Conservation (phyloP, 2,113 vertebrate species). For the Circaetus gallicus region DNA sequence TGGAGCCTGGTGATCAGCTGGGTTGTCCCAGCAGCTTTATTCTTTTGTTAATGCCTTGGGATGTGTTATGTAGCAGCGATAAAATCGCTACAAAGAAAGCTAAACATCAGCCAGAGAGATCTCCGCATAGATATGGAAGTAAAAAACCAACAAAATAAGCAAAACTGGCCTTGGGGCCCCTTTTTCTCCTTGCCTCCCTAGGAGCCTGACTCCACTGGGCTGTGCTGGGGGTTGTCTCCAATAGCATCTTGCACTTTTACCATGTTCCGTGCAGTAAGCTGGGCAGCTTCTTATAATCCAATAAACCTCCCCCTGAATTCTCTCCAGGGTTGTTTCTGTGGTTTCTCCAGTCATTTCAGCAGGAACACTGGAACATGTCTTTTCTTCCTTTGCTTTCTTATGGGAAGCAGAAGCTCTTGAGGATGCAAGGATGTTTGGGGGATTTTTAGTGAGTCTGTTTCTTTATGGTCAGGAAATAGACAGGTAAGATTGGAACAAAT, state of each 20-base stretch:
- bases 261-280: not conserved
- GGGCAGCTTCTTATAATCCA: not conserved
- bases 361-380: rapidly evolving
- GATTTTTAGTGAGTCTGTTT: not conserved
- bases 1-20: constrained; percentile 68
- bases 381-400: not conserved
- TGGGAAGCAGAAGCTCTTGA: not conserved
- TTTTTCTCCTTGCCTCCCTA: not conserved
- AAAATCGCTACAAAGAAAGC: constrained; percentile 50
- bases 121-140: not conserved
- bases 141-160: not conserved
- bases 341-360: not conserved
- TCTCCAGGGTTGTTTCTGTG: not conserved
- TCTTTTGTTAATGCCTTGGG: constrained; percentile 67
- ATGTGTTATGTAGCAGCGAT: constrained; percentile 61
- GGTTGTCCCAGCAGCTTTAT: constrained; percentile 64
- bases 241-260: not conserved
- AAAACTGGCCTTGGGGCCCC: not conserved
- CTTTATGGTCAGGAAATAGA: not conserved
- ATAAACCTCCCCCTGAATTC: not conserved
- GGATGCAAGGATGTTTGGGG: not conserved
- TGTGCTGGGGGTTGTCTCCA: not conserved
- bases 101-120: constrained; percentile 52
- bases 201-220: not conserved
- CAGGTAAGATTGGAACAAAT: not conserved